Evolutionary conservation across 2,113 vertebrate genomes (phyloP).

Genomic region (Erythrolamprus reginae): DNA sequence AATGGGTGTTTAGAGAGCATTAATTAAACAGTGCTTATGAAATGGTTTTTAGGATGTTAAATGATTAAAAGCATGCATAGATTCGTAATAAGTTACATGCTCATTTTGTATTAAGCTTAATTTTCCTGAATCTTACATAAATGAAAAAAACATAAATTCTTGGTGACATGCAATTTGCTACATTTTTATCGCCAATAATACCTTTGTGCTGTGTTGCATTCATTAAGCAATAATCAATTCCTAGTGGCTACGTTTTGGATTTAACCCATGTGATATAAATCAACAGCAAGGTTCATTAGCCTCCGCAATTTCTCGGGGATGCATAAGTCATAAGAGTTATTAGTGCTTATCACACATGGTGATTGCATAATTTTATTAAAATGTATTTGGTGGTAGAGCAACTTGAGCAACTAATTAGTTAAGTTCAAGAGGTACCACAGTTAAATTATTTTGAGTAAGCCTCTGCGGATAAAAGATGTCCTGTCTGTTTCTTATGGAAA

Average conservation of each 20-base stretch:
- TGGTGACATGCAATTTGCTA: conserved; percentile 9
- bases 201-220: not conserved
- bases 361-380: conserved; percentile 48
- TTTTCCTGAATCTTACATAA: conserved; percentile 8
- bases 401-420: conserved; percentile 43
- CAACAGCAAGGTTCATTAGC: conserved; percentile 52
- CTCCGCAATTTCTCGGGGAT: conserved; percentile 36
- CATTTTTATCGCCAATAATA: conserved; percentile 20
- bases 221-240: conserved; percentile 14
- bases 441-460: conserved; percentile 32
- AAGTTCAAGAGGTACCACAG: conserved; percentile 37
- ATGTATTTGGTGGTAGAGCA: conserved; percentile 41
- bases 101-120: not conserved
- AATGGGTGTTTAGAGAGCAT: conserved; percentile 1
- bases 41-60: not conserved
- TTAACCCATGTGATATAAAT: conserved; percentile 37
- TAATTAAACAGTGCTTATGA: conserved; percentile 3
- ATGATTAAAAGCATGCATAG: not conserved
- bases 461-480: conserved; percentile 19
- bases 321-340: conserved; percentile 42
- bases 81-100: conserved; percentile 5
- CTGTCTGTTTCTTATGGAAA: conserved; percentile 9
- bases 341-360: conserved; percentile 43
- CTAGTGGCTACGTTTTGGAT: conserved; percentile 34
- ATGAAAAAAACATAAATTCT: conserved; percentile 9